phyloP scores from a whole-genome alignment of 2,888 invertebrate genomes.

The Microctonus aethiopoides region DNA sequence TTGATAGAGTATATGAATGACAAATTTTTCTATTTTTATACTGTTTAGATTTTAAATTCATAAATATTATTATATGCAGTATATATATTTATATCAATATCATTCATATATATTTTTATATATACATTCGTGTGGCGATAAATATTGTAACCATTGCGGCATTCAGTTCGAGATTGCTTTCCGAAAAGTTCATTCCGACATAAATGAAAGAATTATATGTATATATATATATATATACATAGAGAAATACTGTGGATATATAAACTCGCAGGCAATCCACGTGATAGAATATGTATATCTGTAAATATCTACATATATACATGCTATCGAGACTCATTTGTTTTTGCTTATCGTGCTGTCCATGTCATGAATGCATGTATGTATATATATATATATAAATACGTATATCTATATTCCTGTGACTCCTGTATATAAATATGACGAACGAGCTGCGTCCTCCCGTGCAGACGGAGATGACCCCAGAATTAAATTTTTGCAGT shows the following conservation, averaged over 20 bases:
- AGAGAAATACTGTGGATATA: background rate
- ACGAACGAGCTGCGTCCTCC: constrained; percentile 49
- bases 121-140: constrained; percentile 3
- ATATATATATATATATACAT: background rate
- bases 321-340: constrained; percentile 60
- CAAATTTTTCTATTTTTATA: too few species aligned
- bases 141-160: constrained; percentile 13
- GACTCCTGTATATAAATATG: constrained; percentile 55
- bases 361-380: background rate
- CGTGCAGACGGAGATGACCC: background rate
- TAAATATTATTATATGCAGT: too few species aligned
- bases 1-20: too few species aligned
- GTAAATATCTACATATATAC: constrained; percentile 40
- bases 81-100: too few species aligned
- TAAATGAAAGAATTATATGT: constrained; percentile 5
- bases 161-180: constrained; percentile 5
- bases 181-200: constrained; percentile 15
- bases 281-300: constrained; percentile 40
- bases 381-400: constrained; percentile 22
- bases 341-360: constrained; percentile 58
- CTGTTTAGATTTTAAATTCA: too few species aligned
- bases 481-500: background rate
- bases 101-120: background rate
- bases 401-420: constrained; percentile 40
- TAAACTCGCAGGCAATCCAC: too few species aligned